phyloP scores from a whole-genome alignment of 1,140 invertebrate genomes.

The Sminthurinus signatus region DNA sequence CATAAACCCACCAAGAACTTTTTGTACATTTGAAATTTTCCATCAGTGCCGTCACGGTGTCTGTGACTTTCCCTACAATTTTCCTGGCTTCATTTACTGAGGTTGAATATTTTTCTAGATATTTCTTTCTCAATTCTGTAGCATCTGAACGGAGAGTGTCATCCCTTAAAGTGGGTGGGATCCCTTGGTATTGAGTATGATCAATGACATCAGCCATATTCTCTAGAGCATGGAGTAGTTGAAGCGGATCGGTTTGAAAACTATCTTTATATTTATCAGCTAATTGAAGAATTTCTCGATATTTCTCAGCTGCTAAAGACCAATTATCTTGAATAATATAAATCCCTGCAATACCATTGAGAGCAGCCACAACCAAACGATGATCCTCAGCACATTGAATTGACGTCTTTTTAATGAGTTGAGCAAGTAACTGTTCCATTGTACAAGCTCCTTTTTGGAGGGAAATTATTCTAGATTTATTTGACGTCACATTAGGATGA shows the following conservation, averaged over 20 bases:
- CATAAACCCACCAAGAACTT: constrained; percentile 45
- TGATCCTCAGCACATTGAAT: constrained; percentile 60
- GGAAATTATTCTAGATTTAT: constrained; percentile 54
- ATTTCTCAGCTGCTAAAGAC: constrained; percentile 53
- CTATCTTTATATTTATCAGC: constrained; percentile 51
- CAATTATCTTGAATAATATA: constrained; percentile 55
- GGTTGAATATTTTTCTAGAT: constrained; percentile 52
- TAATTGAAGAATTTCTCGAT: constrained; percentile 55
- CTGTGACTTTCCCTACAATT: constrained; percentile 25
- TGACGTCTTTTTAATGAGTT: constrained; percentile 59
- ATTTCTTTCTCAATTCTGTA: constrained; percentile 54
- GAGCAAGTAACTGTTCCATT: too few species aligned
- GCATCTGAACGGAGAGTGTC: constrained; percentile 50
- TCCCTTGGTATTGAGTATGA: constrained; percentile 40
- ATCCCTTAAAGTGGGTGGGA: constrained; percentile 53
- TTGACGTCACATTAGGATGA: constrained; percentile 60
- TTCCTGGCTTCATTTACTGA: constrained; percentile 38
- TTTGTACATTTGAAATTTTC: constrained; percentile 21
- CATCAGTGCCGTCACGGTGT: constrained; percentile 43
- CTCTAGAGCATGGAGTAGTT: constrained; percentile 61
- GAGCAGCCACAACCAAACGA: constrained; percentile 54
- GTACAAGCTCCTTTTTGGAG: constrained; percentile 55
- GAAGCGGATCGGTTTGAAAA: constrained; percentile 53
- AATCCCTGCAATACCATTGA: constrained; percentile 62
- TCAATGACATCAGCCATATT: constrained; percentile 57